Evolutionary conservation across 2,113 vertebrate species (phyloP).

Genomic region (Megalops atlanticus): DNA sequence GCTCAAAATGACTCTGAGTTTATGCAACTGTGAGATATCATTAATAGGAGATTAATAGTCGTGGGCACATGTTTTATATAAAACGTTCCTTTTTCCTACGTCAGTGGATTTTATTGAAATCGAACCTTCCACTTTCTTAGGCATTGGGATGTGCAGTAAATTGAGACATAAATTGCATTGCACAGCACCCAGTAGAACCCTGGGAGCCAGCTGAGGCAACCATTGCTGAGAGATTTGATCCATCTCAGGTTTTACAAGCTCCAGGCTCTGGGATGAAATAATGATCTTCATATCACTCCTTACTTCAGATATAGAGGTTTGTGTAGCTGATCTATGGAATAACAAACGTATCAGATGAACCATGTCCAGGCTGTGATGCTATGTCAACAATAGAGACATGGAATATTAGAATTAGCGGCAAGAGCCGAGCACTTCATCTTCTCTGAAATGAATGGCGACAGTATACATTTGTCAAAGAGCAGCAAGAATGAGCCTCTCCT

Average conservation of each 20-base stretch:
- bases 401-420: neutral
- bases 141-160: neutral
- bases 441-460: neutral
- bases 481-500: neutral
- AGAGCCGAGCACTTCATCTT: neutral
- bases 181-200: neutral
- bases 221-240: neutral
- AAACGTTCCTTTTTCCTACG: neutral
- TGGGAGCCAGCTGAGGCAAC: neutral
- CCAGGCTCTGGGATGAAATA: neutral
- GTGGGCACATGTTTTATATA: neutral
- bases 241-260: neutral
- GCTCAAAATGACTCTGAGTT: neutral
- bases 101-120: neutral
- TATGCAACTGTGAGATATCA: neutral
- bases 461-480: neutral
- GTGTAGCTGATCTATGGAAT: neutral
- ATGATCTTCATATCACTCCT: neutral
- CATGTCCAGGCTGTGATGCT: neutral
- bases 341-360: neutral
- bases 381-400: neutral
- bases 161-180: neutral
- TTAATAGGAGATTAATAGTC: neutral
- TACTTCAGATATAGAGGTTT: neutral
- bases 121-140: neutral